Evolutionary conservation across 2,113 vertebrate species (phyloP).

Genomic region (Phaetusa simplex): DNA sequence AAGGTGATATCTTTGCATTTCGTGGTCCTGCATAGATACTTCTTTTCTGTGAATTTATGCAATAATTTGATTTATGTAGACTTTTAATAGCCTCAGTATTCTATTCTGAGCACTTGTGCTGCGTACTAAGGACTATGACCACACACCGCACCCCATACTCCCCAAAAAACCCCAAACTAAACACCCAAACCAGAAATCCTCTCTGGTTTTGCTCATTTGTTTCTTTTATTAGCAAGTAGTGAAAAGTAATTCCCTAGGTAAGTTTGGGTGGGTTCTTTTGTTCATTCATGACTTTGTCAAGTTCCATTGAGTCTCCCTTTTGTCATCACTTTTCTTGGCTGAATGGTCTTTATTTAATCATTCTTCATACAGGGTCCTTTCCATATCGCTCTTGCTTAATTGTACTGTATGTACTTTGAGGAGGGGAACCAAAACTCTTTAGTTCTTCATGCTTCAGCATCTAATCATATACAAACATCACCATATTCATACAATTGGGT

Average conservation of each 20-base stretch:
- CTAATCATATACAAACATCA: background rate
- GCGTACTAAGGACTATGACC: background rate
- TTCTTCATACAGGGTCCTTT: background rate
- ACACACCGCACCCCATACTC: rapidly evolving
- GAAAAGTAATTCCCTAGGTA: background rate
- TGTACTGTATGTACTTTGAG: background rate
- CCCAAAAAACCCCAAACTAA: background rate
- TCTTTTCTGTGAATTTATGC: background rate
- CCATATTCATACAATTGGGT: background rate
- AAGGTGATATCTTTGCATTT: background rate
- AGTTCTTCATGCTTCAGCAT: background rate
- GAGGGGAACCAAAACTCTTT: background rate
- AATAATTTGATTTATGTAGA: background rate
- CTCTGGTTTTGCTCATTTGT: background rate
- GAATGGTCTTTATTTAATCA: background rate
- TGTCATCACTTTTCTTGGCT: background rate
- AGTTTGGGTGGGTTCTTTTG: background rate
- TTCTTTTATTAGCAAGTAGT: background rate
- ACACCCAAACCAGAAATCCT: background rate
- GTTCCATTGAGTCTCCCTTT: background rate
- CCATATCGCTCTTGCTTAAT: background rate
- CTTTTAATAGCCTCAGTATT: background rate
- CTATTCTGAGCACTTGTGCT: background rate
- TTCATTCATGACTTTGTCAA: background rate
- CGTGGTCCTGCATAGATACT: background rate